Conservation (phyloP, 1,140 invertebrate genomes). For the Dinoponera quadriceps region DNA sequence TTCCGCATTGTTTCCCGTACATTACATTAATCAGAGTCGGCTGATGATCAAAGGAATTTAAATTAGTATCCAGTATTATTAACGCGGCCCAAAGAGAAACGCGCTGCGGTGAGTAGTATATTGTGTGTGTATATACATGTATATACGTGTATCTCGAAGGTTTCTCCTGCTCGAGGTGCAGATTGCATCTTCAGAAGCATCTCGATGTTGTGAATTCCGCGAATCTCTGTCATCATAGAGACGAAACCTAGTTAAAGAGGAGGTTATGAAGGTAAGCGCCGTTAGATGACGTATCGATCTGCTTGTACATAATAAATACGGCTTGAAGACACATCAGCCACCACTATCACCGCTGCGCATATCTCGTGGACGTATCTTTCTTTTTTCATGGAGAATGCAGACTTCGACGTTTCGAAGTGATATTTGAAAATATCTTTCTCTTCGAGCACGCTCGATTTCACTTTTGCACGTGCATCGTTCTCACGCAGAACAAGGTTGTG, state of each 20-base stretch:
- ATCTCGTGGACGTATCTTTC: too few relatives aligned
- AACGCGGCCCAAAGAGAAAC: slow-evolving; percentile 46
- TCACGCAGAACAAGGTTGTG: too few relatives aligned
- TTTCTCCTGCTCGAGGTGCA: slow-evolving; percentile 47
- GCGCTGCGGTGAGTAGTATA: slow-evolving; percentile 8
- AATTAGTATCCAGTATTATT: slow-evolving; percentile 70
- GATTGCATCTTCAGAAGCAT: slow-evolving; percentile 67
- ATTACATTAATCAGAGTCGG: slow-evolving; percentile 64
- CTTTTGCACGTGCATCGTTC: too few relatives aligned
- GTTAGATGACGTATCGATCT: slow-evolving; percentile 24
- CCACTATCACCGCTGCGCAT: too few relatives aligned
- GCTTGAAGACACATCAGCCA: too few relatives aligned
- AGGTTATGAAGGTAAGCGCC: slow-evolving; percentile 47
- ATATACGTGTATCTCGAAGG: slow-evolving; percentile 12
- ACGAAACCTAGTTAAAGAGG: slow-evolving; percentile 52
- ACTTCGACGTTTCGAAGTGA: too few relatives aligned
- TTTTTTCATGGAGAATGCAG: too few relatives aligned
- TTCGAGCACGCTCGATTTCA: too few relatives aligned
- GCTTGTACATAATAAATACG: slow-evolving; percentile 14
- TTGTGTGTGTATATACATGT: slow-evolving; percentile 30
- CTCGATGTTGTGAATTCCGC: slow-evolving; percentile 57
- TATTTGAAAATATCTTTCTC: too few relatives aligned
- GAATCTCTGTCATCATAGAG: slow-evolving; percentile 42
- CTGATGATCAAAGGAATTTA: slow-evolving; percentile 72
- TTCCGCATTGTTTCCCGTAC: slow-evolving; percentile 43